These are phyloP conservation scores for Sebastes steindachneri DNA, from an alignment of 2,797 vertebrate genomes.

Conservation along the genomic window DNA sequence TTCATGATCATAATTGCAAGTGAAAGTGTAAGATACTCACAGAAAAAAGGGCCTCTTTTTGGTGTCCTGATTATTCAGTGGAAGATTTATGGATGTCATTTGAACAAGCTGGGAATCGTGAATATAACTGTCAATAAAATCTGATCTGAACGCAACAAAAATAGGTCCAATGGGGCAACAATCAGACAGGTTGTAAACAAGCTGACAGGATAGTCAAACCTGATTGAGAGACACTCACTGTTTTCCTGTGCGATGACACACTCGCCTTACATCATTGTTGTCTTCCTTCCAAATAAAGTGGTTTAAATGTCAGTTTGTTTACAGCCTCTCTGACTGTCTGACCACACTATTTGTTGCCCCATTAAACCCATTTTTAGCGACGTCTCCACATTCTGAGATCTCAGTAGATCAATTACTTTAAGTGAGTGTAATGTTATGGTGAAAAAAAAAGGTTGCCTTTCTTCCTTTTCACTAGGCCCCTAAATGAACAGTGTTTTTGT, in stretches of 20 bases:
- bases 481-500: no score
- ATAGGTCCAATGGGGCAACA: background rate
- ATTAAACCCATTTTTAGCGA: background rate
- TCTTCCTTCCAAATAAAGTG: background rate
- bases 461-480: background rate
- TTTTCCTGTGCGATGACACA: background rate
- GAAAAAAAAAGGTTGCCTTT: background rate
- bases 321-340: background rate
- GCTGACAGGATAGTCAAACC: background rate
- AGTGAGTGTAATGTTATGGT: background rate
- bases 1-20: background rate
- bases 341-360: background rate
- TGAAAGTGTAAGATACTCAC: background rate
- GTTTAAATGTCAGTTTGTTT: background rate
- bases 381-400: background rate
- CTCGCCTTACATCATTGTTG: background rate
- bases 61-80: background rate
- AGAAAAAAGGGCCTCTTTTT: background rate
- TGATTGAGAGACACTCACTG: background rate
- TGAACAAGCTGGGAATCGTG: background rate
- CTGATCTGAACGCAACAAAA: background rate
- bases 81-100: background rate
- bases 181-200: background rate
- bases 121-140: background rate
- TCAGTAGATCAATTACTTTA: background rate